Percentiles rank a stretch among this genome's conserved stretches.
These are phyloP conservation scores for Dryocosmus kuriphilus DNA, from an alignment of 2,888 invertebrate species.

Conservation along the genomic window DNA sequence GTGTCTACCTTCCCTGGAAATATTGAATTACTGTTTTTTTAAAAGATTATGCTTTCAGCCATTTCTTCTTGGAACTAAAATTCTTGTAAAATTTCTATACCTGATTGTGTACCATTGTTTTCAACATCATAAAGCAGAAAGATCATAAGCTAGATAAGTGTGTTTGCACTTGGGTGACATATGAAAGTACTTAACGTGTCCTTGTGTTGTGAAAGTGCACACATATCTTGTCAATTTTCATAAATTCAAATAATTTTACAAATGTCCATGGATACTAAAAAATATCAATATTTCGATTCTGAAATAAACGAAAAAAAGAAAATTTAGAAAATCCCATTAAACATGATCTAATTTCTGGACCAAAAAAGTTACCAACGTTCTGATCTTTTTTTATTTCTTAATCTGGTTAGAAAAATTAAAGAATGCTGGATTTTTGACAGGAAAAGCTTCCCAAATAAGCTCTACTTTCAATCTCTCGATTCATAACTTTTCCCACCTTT, in stretches of 20 bases:
- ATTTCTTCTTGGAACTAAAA: neutral
- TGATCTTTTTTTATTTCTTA: neutral
- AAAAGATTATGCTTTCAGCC: neutral
- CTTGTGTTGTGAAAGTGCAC: constrained; percentile 34
- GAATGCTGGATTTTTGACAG: neutral
- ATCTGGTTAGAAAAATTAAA: neutral
- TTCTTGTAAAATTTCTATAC: neutral
- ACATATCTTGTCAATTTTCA: constrained; percentile 11
- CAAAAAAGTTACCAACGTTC: neutral
- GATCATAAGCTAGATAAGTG: constrained; percentile 29
- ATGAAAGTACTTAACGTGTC: constrained; percentile 26
- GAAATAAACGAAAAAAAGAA: neutral
- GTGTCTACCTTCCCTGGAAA: neutral
- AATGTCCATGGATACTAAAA: neutral
- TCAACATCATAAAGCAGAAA: constrained; percentile 1
- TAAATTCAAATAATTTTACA: constrained; percentile 12
- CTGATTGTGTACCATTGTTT: neutral
- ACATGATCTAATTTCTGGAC: too few relatives aligned
- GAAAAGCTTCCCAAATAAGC: neutral
- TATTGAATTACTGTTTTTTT: too few relatives aligned
- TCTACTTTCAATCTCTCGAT: neutral
- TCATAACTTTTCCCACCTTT: neutral
- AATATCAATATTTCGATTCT: neutral
- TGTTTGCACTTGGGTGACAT: constrained; percentile 27
- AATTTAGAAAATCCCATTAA: neutral